Conservation (phyloP, 2,113 vertebrate genomes). For the Seriola rivoliana region DNA sequence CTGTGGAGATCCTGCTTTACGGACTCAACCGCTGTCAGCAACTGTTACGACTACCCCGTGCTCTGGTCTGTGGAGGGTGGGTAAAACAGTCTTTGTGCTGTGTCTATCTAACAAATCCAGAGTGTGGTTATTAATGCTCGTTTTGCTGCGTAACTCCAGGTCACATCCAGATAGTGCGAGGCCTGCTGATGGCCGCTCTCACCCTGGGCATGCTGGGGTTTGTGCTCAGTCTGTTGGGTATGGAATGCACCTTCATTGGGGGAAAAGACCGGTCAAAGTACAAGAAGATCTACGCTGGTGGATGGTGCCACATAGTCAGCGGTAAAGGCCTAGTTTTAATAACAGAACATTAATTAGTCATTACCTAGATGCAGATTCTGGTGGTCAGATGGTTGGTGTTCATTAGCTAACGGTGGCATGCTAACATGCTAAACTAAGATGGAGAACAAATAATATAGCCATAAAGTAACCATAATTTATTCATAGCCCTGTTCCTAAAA, state of each 20-base stretch:
- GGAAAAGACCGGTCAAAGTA: conserved; percentile 81
- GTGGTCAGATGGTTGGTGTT: too few species aligned
- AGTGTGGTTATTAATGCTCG: background rate
- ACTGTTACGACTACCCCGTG: conserved; percentile 94
- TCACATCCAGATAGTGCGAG: conserved; percentile 82
- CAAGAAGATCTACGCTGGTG: conserved; percentile 75
- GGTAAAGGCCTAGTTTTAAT: conserved; percentile 67
- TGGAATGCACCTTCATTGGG: conserved; percentile 86
- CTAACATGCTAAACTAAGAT: too few species aligned
- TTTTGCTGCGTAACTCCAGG: conserved; percentile 58
- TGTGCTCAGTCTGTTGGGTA: conserved; percentile 82
- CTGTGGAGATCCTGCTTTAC: conserved; percentile 95
- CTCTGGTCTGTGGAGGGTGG: conserved; percentile 94
- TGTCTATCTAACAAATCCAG: background rate
- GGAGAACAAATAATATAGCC: too few species aligned
- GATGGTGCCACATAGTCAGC: conserved; percentile 77
- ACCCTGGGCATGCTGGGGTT: conserved; percentile 82
- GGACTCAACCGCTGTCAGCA: conserved; percentile 91
- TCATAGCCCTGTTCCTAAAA: too few species aligned
- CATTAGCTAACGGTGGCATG: too few species aligned
- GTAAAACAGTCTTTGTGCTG: conserved; percentile 39
- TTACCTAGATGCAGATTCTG: too few species aligned
- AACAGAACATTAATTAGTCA: background rate
- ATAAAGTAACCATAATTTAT: too few species aligned
- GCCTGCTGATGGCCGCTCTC: conserved; percentile 80